Evolutionary conservation across 2,888 invertebrate species (phyloP).

Genomic region (Elysia crispata): DNA sequence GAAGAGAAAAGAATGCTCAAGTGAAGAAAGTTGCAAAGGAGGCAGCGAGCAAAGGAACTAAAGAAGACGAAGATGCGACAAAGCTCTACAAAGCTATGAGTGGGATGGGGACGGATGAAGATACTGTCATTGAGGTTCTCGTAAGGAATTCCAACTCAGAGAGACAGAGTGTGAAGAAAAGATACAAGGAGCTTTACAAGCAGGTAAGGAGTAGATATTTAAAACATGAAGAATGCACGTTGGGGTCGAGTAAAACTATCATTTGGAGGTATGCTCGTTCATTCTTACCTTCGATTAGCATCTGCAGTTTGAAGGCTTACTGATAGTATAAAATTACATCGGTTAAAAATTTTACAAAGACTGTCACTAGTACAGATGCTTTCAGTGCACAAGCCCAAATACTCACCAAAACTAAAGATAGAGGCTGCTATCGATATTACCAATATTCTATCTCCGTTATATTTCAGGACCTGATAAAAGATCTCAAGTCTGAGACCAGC

Average conservation of each 20-base stretch:
- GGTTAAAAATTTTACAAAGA: too few species aligned
- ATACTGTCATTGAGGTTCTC: constrained; percentile 67
- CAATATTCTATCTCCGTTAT: too few species aligned
- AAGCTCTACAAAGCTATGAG: constrained; percentile 67
- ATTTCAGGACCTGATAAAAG: constrained; percentile 65
- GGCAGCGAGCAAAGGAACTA: constrained; percentile 9
- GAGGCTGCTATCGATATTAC: too few species aligned
- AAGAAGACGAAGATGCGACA: constrained; percentile 62
- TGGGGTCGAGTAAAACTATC: too few species aligned
- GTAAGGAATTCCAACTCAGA: constrained; percentile 66
- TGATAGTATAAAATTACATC: too few species aligned
- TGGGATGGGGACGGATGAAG: constrained; percentile 65
- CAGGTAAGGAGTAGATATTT: constrained; percentile 52
- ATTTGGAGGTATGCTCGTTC: too few species aligned
- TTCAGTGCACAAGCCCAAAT: too few species aligned
- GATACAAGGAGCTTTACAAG: constrained; percentile 53
- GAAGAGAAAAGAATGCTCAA: constrained; percentile 2
- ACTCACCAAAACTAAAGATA: too few species aligned
- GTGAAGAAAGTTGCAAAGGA: not conserved
- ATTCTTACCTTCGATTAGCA: too few species aligned
- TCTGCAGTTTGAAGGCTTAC: too few species aligned
- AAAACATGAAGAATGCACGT: too few species aligned
- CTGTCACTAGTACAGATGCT: too few species aligned
- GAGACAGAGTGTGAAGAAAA: constrained; percentile 65
- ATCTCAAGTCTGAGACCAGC: constrained; percentile 66